These are phyloP conservation scores for Macrochelys suwanniensis DNA, from an alignment of 2,797 vertebrate species.

Conservation along the genomic window DNA sequence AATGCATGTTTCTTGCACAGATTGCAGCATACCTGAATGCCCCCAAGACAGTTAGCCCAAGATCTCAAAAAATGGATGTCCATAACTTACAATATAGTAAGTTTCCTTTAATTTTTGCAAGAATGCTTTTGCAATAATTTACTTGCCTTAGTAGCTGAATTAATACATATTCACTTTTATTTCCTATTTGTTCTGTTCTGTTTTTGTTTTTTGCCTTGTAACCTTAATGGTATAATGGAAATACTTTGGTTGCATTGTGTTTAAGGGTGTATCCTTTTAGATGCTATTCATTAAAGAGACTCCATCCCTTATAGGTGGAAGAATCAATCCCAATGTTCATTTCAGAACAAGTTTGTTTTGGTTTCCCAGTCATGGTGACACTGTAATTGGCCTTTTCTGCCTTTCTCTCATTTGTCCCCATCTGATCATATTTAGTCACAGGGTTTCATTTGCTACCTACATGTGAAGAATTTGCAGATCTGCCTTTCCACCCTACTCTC, in stretches of 20 bases:
- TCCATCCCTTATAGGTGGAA: background rate
- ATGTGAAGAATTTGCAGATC: background rate
- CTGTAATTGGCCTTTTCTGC: background rate
- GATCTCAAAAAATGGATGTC: background rate
- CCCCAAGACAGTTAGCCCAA: background rate
- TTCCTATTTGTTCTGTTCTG: background rate
- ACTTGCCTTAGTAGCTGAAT: background rate
- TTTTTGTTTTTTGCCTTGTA: background rate
- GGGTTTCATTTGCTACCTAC: background rate
- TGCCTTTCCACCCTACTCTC: background rate
- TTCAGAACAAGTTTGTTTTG: background rate
- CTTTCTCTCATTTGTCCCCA: background rate
- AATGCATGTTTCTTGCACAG: background rate
- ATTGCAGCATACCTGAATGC: background rate
- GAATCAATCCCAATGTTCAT: background rate
- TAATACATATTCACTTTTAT: background rate
- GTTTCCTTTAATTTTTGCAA: background rate
- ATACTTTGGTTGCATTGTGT: background rate
- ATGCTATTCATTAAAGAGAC: background rate
- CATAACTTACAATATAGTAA: background rate
- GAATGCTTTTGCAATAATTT: background rate
- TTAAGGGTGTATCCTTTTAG: background rate
- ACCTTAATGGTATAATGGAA: background rate
- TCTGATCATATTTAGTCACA: background rate
- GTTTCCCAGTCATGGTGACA: background rate